Conservation (phyloP, 1,140 invertebrate genomes). For the Spodoptera frugiperda region DNA sequence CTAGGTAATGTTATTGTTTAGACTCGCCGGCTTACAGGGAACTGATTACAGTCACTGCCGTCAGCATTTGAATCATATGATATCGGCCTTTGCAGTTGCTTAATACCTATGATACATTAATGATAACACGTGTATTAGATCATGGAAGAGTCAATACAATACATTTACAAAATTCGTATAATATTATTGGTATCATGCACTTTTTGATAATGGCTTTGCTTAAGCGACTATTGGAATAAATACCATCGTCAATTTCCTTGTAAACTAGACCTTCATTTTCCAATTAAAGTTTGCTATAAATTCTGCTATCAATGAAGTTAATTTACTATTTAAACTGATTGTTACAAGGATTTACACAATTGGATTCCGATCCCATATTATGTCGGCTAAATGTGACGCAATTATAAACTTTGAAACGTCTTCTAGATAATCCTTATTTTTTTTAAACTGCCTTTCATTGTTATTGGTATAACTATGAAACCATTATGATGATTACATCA, state of each 20-base stretch:
- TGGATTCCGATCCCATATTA: not conserved
- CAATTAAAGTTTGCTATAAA: constrained; percentile 1
- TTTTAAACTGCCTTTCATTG: constrained; percentile 6
- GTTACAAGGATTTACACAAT: constrained; percentile 22
- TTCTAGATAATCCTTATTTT: not conserved
- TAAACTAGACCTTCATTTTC: not conserved
- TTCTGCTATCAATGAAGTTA: not conserved
- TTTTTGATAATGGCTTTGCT: too few species aligned
- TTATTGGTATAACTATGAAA: constrained; percentile 1
- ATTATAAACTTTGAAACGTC: constrained; percentile 4
- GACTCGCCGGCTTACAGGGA: constrained; percentile 6
- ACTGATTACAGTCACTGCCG: constrained; percentile 24
- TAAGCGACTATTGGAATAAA: too few species aligned
- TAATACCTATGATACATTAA: not conserved
- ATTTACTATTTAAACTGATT: not conserved
- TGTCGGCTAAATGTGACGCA: not conserved
- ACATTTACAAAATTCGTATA: too few species aligned
- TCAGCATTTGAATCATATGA: constrained; percentile 28
- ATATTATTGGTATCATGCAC: too few species aligned
- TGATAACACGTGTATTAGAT: not conserved
- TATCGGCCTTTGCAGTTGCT: constrained; percentile 9
- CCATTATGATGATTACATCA: constrained; percentile 30
- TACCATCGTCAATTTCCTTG: too few species aligned
- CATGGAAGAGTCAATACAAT: too few species aligned
- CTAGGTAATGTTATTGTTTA: constrained; percentile 27